Percentiles rank a stretch among this genome's conserved stretches.
Conservation (phyloP, 2,888 invertebrate species). For the Ophion ellenae region DNA sequence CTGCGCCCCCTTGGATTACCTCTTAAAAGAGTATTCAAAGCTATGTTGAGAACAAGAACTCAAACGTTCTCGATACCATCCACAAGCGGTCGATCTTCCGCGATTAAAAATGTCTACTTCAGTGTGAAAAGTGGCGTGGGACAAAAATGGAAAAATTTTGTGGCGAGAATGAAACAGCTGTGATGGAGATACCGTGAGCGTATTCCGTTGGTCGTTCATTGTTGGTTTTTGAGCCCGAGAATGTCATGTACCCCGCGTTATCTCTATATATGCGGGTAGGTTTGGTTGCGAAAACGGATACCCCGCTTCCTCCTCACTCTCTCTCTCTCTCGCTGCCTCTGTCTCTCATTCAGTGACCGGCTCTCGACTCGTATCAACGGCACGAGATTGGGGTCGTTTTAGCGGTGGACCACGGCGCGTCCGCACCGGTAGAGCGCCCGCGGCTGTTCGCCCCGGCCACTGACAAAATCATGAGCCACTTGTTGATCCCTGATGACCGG, state of each 20-base stretch:
- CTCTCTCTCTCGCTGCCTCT: constrained; percentile 22
- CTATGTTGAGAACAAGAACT: too few species aligned
- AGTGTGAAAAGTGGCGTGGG: background rate
- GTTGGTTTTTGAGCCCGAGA: constrained; percentile 46
- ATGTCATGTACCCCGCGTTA: constrained; percentile 32
- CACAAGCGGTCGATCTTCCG: too few species aligned
- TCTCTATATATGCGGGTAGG: constrained; percentile 53
- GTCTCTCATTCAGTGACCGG: constrained; percentile 18
- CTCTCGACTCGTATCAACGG: constrained; percentile 45
- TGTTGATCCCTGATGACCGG: constrained; percentile 81
- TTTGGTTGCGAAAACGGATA: constrained; percentile 52
- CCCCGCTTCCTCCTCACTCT: background rate
- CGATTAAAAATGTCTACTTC: too few species aligned
- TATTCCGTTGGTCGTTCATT: constrained; percentile 38
- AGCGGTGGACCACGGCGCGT: constrained; percentile 73
- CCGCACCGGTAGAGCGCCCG: constrained; percentile 60
- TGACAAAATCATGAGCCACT: constrained; percentile 83
- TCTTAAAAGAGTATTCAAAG: too few species aligned
- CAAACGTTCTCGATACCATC: too few species aligned
- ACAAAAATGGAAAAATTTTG: constrained; percentile 25
- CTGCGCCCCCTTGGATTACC: too few species aligned
- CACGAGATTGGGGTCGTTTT: constrained; percentile 72
- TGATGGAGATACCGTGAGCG: constrained; percentile 10
- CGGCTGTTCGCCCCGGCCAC: constrained; percentile 70
- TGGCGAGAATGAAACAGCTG: constrained; percentile 25